phyloP scores from a whole-genome alignment of 2,113 vertebrate genomes.

The Marmota flaviventris region DNA sequence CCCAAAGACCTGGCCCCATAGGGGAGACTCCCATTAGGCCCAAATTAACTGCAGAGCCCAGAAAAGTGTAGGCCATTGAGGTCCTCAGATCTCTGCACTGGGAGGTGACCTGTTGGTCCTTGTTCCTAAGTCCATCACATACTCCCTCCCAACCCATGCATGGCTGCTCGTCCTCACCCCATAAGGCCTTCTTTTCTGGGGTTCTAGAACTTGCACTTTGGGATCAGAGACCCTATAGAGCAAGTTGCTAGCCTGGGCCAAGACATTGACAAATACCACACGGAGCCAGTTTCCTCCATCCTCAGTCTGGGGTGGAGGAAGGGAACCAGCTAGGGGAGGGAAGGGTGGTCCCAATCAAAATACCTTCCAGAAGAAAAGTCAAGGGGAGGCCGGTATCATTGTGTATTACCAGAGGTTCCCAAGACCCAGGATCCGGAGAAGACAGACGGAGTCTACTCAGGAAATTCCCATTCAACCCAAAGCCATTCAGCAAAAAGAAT shows the following conservation, averaged over 20 bases:
- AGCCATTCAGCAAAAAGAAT: constrained; percentile 85
- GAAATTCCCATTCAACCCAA: constrained; percentile 84
- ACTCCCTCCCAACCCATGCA: neutral
- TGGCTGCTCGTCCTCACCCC: neutral
- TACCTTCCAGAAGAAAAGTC: constrained; percentile 8
- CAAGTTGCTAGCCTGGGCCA: neutral
- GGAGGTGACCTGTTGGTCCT: neutral
- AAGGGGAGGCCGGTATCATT: neutral
- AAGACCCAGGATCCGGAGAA: constrained; percentile 86
- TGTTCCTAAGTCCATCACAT: neutral
- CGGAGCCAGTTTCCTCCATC: neutral
- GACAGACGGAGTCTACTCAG: constrained; percentile 75
- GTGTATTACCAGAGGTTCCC: constrained; percentile 66
- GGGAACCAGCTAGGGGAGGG: neutral
- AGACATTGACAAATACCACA: neutral
- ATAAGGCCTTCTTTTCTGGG: neutral
- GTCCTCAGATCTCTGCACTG: neutral
- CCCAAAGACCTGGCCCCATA: neutral
- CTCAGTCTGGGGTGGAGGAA: neutral
- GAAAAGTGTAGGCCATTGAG: neutral
- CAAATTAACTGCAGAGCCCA: neutral
- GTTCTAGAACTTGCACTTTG: neutral
- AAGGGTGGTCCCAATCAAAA: neutral
- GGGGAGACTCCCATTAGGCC: too few species aligned
- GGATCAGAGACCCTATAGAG: neutral